phyloP scores from a whole-genome alignment of 2,888 invertebrate genomes.

The Heliconius sara region DNA sequence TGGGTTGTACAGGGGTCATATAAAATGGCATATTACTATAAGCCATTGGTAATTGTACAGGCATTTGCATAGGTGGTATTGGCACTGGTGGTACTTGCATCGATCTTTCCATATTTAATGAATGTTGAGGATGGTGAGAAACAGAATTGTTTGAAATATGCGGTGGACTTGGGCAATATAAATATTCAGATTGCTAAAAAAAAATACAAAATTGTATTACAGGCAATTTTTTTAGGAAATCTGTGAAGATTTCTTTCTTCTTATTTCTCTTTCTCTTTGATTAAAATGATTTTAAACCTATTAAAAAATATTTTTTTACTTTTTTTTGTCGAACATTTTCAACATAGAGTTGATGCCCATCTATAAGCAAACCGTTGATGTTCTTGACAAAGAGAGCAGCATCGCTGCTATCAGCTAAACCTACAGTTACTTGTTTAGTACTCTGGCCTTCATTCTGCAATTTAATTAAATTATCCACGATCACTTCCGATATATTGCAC shows the following conservation, averaged over 20 bases:
- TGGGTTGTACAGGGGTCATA: slow-evolving; percentile 33
- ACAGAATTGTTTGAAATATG: not conserved
- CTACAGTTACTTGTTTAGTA: slow-evolving; percentile 55
- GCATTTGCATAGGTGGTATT: not conserved
- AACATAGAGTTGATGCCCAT: slow-evolving; percentile 52
- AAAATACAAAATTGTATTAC: not conserved
- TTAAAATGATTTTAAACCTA: not conserved
- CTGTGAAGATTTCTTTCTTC: not conserved
- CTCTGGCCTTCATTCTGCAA: slow-evolving; percentile 43
- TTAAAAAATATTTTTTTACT: slow-evolving; percentile 41
- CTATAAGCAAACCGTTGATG: slow-evolving; percentile 52
- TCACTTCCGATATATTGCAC: slow-evolving; percentile 54
- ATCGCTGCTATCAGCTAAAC: slow-evolving; percentile 55
- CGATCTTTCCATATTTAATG: not conserved
- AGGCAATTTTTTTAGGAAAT: not conserved
- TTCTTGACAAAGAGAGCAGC: slow-evolving; percentile 53
- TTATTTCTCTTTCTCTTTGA: not conserved
- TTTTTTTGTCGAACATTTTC: slow-evolving; percentile 54
- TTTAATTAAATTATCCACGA: slow-evolving; percentile 54
- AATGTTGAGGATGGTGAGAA: not conserved
- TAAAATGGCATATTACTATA: slow-evolving; percentile 43
- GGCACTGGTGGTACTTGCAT: not conserved
- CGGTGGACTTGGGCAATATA: slow-evolving; percentile 19
- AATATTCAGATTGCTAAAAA: slow-evolving; percentile 34
- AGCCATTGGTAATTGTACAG: slow-evolving; percentile 5